Evolutionary conservation across 2,797 vertebrate species (phyloP).

Genomic region (Callimico goeldii): DNA sequence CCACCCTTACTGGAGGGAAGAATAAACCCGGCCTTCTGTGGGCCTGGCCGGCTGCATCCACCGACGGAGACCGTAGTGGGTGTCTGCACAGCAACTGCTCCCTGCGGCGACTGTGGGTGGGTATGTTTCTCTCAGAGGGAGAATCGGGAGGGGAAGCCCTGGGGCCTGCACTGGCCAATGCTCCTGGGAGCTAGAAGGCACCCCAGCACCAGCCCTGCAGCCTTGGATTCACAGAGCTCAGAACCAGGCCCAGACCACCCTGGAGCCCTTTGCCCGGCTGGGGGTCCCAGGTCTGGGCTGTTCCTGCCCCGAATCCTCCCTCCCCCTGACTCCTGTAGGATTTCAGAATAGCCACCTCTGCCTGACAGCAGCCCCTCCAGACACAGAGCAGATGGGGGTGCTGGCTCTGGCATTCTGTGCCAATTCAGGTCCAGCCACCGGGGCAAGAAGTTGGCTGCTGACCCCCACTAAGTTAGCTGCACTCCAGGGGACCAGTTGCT

Average conservation of each 20-base stretch:
- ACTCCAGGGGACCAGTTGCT: not conserved
- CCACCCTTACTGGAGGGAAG: accelerated
- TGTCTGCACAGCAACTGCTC: not conserved
- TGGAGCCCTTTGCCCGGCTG: accelerated
- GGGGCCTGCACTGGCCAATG: not conserved
- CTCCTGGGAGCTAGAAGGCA: not conserved
- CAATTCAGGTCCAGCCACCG: not conserved
- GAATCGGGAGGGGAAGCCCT: not conserved
- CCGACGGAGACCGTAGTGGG: not conserved
- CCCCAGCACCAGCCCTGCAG: not conserved
- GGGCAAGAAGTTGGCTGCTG: not conserved
- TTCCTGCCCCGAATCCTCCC: not conserved
- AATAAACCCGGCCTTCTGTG: not conserved
- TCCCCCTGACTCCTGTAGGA: not conserved
- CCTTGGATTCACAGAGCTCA: not conserved
- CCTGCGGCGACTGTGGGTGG: accelerated
- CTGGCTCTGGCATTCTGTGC: not conserved
- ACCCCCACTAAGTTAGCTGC: no score
- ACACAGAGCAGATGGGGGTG: not conserved
- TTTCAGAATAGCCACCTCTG: not conserved
- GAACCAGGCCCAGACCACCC: not conserved
- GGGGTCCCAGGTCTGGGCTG: not conserved
- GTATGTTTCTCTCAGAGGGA: not conserved
- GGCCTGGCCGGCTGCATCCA: not conserved
- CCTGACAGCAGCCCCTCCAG: not conserved